Base-by-base conservation (phyloP, 2,113 vertebrate species). In the Mus pahari region DNA sequence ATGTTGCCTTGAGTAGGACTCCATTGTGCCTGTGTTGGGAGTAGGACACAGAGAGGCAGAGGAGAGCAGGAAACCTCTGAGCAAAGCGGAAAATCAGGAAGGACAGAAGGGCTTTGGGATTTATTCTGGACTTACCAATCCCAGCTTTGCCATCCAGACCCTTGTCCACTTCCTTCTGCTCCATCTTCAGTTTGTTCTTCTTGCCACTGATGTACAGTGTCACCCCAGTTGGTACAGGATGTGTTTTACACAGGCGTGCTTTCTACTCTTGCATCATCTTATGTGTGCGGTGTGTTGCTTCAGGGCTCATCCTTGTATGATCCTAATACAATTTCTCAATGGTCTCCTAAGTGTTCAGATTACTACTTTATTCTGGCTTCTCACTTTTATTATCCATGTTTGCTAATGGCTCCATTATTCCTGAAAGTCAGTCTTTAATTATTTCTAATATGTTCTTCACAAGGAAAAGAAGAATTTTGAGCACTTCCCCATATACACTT, bases 311-410 rank as follows among this genome's bases (percentile, higher is more conserved):
- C 92, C 64, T 83, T 94, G 22, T 89, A 39, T 1, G 70, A 86
- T 71, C 90, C 22, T 39, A 92, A 36, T 62, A 31, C 58, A 86
- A 71, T 55, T 22, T n/a, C 12, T 78, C 26, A 50, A 28, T 83
- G 31, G 7, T 39, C 62, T 70, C 7, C 45, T 60, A 71, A 70
- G 78, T 66, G 12, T 94, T 94, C 58, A n/a, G 33, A 66, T 36
- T 55, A 58, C 28, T 12, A 20, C 17, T 86, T 91, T 86, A 53
- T 86, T 97, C 70, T 77, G 22, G 84, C 81, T 90, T 94, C 8
- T 71, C 28, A 86, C 64, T 91, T 83, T 86, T 58, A 82, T 86
- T 73, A 73, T 81, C 78, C 68, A n/a, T 19, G 28, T 39, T 75
- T 68, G 58, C 10, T 91, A 36, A 53, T 86, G 33, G 84, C 26